phyloP scores from a whole-genome alignment of 2,113 vertebrate genomes.

The Colinus virginianus region DNA sequence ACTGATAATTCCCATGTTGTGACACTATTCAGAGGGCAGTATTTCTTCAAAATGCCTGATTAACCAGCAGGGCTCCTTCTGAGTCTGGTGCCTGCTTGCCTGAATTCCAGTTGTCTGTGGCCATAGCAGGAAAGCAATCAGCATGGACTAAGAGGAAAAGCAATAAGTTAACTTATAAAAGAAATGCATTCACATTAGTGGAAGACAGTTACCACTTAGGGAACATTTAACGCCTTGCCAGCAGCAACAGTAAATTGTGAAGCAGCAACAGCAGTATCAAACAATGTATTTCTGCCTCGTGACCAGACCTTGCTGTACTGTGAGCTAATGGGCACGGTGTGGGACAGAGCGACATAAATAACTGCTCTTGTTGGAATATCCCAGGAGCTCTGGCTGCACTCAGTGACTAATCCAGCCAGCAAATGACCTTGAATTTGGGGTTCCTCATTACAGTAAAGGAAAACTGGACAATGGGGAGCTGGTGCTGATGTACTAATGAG shows the following conservation, averaged over 20 bases:
- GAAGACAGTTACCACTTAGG: constrained; percentile 15
- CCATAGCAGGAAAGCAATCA: neutral
- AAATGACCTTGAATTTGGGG: constrained; percentile 1
- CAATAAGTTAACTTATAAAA: constrained; percentile 31
- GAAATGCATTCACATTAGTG: constrained; percentile 40
- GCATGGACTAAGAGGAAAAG: neutral
- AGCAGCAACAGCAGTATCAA: neutral
- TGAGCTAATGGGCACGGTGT: neutral
- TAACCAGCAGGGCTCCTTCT: neutral
- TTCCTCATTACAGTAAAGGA: neutral
- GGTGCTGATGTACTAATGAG: neutral
- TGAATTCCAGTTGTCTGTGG: neutral
- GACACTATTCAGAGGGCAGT: neutral
- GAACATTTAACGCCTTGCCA: neutral
- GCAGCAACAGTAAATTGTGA: neutral
- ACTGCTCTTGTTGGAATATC: neutral
- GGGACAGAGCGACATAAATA: neutral
- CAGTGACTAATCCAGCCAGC: neutral
- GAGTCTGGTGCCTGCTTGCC: neutral
- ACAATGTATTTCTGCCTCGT: neutral
- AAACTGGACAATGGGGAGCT: neutral
- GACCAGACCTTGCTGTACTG: neutral
- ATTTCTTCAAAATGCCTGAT: neutral
- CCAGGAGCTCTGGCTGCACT: neutral
- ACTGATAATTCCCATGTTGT: neutral